Evolutionary conservation across 1,140 invertebrate genomes (phyloP).

Genomic region (Platyscapa corneri): DNA sequence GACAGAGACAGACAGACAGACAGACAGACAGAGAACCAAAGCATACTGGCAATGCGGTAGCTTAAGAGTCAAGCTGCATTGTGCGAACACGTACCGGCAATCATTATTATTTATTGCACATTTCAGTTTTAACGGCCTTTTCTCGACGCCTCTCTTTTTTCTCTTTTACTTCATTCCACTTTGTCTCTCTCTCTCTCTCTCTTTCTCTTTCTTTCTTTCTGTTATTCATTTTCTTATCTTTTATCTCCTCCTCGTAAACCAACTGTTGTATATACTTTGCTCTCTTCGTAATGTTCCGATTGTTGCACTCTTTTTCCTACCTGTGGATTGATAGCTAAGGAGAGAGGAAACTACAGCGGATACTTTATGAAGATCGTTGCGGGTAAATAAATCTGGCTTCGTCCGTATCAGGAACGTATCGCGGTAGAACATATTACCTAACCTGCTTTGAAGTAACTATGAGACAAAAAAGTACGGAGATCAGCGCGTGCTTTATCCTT

Average conservation of each 20-base stretch:
- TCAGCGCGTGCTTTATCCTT: too few relatives aligned
- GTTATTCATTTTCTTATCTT: background rate
- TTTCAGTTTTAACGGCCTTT: constrained; percentile 58
- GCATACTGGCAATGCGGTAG: constrained; percentile 41
- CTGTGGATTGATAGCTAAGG: background rate
- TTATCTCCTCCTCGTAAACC: constrained; percentile 56
- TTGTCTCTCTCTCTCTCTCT: constrained; percentile 29
- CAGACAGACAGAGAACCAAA: constrained; percentile 24
- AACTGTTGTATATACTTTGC: constrained; percentile 56
- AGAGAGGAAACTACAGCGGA: too few relatives aligned
- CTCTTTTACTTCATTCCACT: constrained; percentile 36
- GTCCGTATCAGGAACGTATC: too few relatives aligned
- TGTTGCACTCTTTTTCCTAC: background rate
- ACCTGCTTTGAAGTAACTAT: too few relatives aligned
- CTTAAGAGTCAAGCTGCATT: constrained; percentile 67
- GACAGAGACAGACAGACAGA: background rate
- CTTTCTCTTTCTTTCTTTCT: background rate
- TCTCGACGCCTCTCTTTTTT: constrained; percentile 52
- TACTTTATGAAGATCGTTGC: too few relatives aligned
- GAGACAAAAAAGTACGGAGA: too few relatives aligned
- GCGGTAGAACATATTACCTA: too few relatives aligned
- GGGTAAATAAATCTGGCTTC: too few relatives aligned
- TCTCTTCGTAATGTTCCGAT: background rate
- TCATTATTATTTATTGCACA: constrained; percentile 72
- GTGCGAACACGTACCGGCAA: constrained; percentile 72